These are phyloP conservation scores for Acanthurus leucopareius DNA, from an alignment of 2,797 vertebrate genomes.

Conservation along the genomic window DNA sequence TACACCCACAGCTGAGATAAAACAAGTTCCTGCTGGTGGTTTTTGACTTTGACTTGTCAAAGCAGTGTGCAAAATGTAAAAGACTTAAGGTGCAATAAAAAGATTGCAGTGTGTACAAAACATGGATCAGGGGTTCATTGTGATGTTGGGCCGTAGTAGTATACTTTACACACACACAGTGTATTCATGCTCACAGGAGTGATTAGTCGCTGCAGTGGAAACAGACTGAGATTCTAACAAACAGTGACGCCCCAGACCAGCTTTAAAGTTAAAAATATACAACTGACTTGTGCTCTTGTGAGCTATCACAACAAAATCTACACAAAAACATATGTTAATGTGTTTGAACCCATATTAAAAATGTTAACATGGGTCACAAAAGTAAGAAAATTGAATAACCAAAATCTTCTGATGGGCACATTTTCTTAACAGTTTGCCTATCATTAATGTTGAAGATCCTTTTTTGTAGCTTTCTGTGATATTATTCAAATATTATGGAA, in stretches of 20 bases:
- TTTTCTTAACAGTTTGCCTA: too few species aligned
- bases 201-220: conserved; percentile 25
- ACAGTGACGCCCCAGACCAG: background rate
- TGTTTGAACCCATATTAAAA: too few species aligned
- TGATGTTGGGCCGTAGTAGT: conserved; percentile 1
- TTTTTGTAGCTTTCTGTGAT: too few species aligned
- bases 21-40: background rate
- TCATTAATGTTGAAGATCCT: too few species aligned
- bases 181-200: conserved; percentile 10
- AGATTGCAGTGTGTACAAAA: conserved; percentile 40
- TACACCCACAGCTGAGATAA: background rate
- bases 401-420: too few species aligned
- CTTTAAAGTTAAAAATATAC: background rate
- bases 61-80: background rate
- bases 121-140: conserved; percentile 19
- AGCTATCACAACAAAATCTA: too few species aligned
- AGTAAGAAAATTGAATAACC: too few species aligned
- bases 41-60: conserved; percentile 1
- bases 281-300: too few species aligned
- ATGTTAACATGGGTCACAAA: too few species aligned
- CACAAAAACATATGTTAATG: too few species aligned
- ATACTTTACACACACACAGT: background rate
- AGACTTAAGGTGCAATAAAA: conserved; percentile 10
- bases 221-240: conserved; percentile 18
- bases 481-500: too few species aligned